Evolutionary conservation across 1,140 invertebrate species (phyloP).

Genomic region (Drosophila mauritiana): DNA sequence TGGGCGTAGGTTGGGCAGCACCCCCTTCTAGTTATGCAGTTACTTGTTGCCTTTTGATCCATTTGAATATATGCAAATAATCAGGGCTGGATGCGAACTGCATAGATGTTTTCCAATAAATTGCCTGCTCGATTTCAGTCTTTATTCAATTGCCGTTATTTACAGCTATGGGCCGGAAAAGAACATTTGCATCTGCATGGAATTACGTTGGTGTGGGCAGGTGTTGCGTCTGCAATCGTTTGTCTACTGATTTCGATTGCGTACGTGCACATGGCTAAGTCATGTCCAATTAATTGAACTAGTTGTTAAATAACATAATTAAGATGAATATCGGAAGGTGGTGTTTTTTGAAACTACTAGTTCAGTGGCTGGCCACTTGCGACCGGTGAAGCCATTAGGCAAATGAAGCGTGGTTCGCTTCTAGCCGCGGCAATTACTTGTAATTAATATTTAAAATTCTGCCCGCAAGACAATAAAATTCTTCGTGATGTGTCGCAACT

Average conservation of each 20-base stretch:
- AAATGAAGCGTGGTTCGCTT: constrained; percentile 52
- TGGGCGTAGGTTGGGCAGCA: constrained; percentile 41
- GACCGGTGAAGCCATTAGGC: constrained; percentile 59
- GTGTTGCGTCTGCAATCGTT: constrained; percentile 30
- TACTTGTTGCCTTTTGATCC: constrained; percentile 36
- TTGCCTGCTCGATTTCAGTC: constrained; percentile 36
- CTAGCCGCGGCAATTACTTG: constrained; percentile 52
- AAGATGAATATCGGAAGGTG: constrained; percentile 45
- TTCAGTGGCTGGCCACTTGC: constrained; percentile 1
- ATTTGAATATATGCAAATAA: constrained; percentile 48
- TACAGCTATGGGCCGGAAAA: constrained; percentile 20
- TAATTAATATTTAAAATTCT: constrained; percentile 69
- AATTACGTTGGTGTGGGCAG: constrained; percentile 14
- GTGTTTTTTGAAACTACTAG: constrained; percentile 15
- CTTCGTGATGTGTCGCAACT: constrained; percentile 23
- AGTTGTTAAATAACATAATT: constrained; percentile 80
- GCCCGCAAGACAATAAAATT: constrained; percentile 56
- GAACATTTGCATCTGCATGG: constrained; percentile 23
- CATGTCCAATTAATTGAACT: constrained; percentile 75
- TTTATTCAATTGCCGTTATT: constrained; percentile 50
- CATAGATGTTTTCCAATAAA: constrained; percentile 47
- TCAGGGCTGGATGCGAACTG: constrained; percentile 8
- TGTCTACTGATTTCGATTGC: constrained; percentile 17
- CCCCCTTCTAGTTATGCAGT: constrained; percentile 15
- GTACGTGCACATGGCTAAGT: constrained; percentile 60